Conservation (phyloP, 2,888 invertebrate species). For the Coleophora deauratella region DNA sequence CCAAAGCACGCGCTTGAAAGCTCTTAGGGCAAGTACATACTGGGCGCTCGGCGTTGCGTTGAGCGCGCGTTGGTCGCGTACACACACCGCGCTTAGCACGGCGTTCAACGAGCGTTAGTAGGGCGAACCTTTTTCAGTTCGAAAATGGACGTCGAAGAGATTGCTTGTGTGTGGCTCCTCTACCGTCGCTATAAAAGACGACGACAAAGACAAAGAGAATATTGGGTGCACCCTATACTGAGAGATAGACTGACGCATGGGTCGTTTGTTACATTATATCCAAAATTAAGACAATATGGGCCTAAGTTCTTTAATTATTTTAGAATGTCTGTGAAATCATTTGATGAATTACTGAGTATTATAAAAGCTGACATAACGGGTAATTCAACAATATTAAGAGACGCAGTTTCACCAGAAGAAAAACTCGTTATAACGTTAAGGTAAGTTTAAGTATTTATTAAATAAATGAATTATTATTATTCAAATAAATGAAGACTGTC, state of each 20-base stretch:
- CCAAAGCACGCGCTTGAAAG: not conserved
- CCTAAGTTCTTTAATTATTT: slow-evolving; percentile 13
- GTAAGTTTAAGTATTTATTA: slow-evolving; percentile 2
- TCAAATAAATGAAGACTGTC: slow-evolving; percentile 5
- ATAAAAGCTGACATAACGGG: slow-evolving; percentile 7
- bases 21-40: not conserved
- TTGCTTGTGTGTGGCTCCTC: slow-evolving; percentile 13
- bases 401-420: slow-evolving; percentile 14
- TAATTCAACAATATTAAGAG: slow-evolving; percentile 9
- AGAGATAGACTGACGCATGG: slow-evolving; percentile 6
- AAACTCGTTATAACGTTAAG: slow-evolving; percentile 10
- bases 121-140: slow-evolving; percentile 9
- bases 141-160: slow-evolving; percentile 16
- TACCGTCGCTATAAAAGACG: not conserved
- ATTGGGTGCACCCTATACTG: slow-evolving; percentile 12
- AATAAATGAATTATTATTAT: no score
- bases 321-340: slow-evolving; percentile 7
- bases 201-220: slow-evolving; percentile 9
- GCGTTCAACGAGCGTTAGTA: not conserved
- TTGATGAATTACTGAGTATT: slow-evolving; percentile 8
- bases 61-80: slow-evolving; percentile 9
- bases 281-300: slow-evolving; percentile 2
- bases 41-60: slow-evolving; percentile 1
- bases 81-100: slow-evolving; percentile 8
- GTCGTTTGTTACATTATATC: slow-evolving; percentile 8